A percentile compares a stretch with the other conserved stretches of the same genome.
Evolutionary conservation across 2,113 vertebrate species (phyloP).

Genomic region (Mirounga angustirostris): DNA sequence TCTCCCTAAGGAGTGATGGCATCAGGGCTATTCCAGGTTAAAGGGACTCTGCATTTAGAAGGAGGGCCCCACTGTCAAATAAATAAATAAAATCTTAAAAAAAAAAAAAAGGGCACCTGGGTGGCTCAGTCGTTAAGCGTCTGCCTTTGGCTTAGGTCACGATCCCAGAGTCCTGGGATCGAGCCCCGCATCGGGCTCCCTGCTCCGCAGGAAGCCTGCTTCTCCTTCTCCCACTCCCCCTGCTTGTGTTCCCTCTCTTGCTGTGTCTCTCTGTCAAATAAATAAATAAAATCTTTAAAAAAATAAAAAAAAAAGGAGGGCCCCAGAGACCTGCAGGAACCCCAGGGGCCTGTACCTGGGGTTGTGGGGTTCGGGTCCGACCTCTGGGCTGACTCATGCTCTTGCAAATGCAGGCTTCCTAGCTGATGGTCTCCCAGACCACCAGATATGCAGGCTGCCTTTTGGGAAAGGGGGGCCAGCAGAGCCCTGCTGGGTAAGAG

Average conservation of each 20-base stretch:
- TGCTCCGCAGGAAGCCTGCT: too few species aligned
- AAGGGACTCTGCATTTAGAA: neutral
- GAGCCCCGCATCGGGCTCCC: too few species aligned
- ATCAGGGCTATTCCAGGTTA: neutral
- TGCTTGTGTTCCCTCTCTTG: too few species aligned
- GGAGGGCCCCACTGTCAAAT: neutral
- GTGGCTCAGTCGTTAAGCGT: too few species aligned
- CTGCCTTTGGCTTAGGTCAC: too few species aligned
- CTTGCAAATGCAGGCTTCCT: neutral
- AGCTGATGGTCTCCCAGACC: neutral
- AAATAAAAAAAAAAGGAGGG: neutral
- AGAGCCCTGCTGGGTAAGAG: neutral
- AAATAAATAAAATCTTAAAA: too few species aligned
- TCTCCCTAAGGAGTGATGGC: neutral
- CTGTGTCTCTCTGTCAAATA: too few species aligned
- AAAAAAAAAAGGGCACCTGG: too few species aligned
- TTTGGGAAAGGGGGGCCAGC: too few species aligned
- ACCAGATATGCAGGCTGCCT: neutral
- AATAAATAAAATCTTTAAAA: too few species aligned
- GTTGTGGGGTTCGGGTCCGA: neutral
- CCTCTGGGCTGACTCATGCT: neutral
- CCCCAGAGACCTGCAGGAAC: neutral
- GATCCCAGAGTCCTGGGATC: too few species aligned
- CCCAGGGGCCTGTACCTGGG: neutral
- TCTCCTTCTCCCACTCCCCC: too few species aligned